Evolutionary conservation across 2,888 invertebrate species (phyloP), one percentile per base, ranked within the genome.

Genomic region (Drosophila phalerata): DNA sequence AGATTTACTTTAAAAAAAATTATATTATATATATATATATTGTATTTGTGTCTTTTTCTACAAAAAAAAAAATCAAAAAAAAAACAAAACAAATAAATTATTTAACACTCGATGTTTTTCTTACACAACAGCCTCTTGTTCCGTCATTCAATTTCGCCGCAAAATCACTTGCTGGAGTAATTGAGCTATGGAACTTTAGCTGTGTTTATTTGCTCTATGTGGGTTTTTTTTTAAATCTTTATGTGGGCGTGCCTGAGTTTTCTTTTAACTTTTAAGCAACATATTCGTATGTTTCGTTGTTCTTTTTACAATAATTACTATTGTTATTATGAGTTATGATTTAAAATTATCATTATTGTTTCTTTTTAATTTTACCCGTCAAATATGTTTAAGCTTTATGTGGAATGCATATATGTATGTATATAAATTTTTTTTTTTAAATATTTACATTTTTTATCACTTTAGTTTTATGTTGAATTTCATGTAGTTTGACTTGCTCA

Each of bases 21-120:
- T 63, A 68, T 68, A 76, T 43, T 68, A 61, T 53, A 58, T 51
- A 75, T 58, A 63, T 66, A 51, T 71, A 64, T 62, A 85, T 81
- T 86, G 85, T 84, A 84, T 73, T 65, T 88, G 70, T 81, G 81
- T 79, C 73, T 76, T 65, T 83, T 58, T 61, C 56, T 51, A 68
- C 34, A 40, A 56, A 58, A 60, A 61, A 47, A 48, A 69, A 72
- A 66, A 69, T 56, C 30, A 63, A 60, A 69, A 34, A 63, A 53
- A 45, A 52, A 49, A 73, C 49, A 58, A 64, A 56, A 40, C 64
- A 58, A 84, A 88, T 84, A 84, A 88, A 86, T 76, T 80, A 49
- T 68, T 86, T 84, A 85, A 88, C 88, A 85, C 81, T 84, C 51
- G 81, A 86, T 88, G 84, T 85, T 85, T 88, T 86, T 86, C 81